A percentile compares a stretch with the other conserved stretches of the same genome.
phyloP scores from a whole-genome alignment of 2,797 vertebrate genomes.

The Ara ararauna region DNA sequence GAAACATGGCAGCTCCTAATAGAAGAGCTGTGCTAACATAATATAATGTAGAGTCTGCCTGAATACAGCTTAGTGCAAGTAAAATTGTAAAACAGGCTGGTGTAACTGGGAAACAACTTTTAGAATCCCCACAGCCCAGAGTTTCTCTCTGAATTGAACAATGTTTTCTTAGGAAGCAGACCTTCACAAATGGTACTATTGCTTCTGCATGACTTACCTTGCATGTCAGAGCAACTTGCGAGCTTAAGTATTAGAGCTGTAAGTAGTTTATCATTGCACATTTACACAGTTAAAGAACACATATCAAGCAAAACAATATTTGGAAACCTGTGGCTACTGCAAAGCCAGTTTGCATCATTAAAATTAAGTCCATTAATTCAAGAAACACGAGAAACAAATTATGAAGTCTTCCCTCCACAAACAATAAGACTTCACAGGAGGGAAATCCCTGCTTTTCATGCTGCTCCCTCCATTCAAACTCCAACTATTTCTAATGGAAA shows the following conservation, averaged over 20 bases:
- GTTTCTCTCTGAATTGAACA: neutral
- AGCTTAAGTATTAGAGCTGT: neutral
- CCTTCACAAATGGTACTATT: slow-evolving; percentile 10
- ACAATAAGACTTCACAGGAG: slow-evolving; percentile 30
- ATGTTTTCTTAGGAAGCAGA: slow-evolving; percentile 33
- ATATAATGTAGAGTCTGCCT: neutral
- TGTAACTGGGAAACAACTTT: neutral
- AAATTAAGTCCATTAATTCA: slow-evolving; percentile 15
- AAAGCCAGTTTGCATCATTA: slow-evolving; percentile 13
- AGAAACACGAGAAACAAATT: slow-evolving; percentile 25
- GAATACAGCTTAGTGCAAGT: neutral
- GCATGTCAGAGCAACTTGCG: neutral
- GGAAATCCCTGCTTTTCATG: slow-evolving; percentile 54
- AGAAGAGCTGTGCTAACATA: neutral
- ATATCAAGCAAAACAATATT: neutral
- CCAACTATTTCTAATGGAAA: slow-evolving; percentile 52
- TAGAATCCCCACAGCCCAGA: neutral
- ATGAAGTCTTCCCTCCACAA: neutral
- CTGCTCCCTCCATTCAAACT: slow-evolving; percentile 43
- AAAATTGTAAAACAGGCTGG: neutral
- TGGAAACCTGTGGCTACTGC: neutral
- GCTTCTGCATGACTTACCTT: slow-evolving; percentile 70
- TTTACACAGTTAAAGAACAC: slow-evolving; percentile 34
- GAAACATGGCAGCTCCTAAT: neutral
- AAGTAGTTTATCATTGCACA: slow-evolving; percentile 15